Percentiles rank a stretch among this genome's conserved stretches.
Conservation (phyloP, 2,113 vertebrate genomes). For the Dipodomys merriami region DNA sequence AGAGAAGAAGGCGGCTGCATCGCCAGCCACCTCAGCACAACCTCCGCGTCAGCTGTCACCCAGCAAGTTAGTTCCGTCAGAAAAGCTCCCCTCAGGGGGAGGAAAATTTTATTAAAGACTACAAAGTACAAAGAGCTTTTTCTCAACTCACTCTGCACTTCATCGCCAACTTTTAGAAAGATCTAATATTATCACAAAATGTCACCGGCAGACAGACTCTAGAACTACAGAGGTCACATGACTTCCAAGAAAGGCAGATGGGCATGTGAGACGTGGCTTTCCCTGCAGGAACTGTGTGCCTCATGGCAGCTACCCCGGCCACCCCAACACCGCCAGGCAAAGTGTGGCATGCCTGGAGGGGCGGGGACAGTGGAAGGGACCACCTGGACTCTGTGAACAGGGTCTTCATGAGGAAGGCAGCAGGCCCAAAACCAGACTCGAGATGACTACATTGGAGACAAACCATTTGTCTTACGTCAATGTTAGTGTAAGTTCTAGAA, state of each 20-base stretch:
- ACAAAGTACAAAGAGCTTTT: conserved; percentile 34
- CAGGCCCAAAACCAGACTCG: too few relatives aligned
- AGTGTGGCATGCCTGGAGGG: accelerated
- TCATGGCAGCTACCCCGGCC: accelerated
- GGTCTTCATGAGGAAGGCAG: too few relatives aligned
- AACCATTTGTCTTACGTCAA: background rate
- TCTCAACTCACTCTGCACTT: background rate
- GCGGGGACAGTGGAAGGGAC: background rate
- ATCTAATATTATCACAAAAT: background rate
- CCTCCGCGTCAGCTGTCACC: background rate
- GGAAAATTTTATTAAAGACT: background rate
- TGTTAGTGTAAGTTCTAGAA: too few relatives aligned
- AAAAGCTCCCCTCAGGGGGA: background rate
- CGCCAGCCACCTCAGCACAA: background rate
- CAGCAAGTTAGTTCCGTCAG: background rate
- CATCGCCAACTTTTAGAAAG: background rate
- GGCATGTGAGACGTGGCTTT: background rate
- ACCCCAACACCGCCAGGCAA: background rate
- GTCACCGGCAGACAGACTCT: background rate
- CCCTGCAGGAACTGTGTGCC: background rate
- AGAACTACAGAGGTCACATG: background rate
- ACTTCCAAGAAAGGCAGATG: background rate
- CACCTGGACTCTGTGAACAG: too few relatives aligned
- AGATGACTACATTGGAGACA: background rate
- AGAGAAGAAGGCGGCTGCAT: background rate